phyloP scores from a whole-genome alignment of 1,140 invertebrate genomes.

The Lycorma delicatula region DNA sequence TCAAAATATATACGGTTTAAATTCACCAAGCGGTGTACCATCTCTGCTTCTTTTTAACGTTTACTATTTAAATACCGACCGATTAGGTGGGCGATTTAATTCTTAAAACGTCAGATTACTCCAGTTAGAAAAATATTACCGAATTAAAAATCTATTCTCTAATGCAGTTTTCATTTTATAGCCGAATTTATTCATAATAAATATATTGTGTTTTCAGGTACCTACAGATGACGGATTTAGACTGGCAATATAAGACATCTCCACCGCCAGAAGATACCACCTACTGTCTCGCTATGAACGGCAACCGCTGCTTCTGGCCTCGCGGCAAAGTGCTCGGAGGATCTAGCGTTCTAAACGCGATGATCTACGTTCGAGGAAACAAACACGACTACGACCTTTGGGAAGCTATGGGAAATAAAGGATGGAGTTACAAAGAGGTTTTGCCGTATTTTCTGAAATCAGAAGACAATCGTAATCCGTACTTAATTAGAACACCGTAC shows the following conservation, averaged over 20 bases:
- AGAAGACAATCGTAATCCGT: slow-evolving; percentile 78
- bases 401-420: slow-evolving; percentile 73
- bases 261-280: slow-evolving; percentile 52
- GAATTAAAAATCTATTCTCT: not conserved
- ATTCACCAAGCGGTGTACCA: too few species aligned
- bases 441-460: slow-evolving; percentile 83
- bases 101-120: not conserved
- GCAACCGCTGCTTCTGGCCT: slow-evolving; percentile 79
- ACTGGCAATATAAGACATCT: slow-evolving; percentile 89
- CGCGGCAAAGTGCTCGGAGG: slow-evolving; percentile 86
- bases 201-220: slow-evolving; percentile 37
- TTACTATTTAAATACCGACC: not conserved
- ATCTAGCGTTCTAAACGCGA: slow-evolving; percentile 87
- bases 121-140: not conserved
- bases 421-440: slow-evolving; percentile 84
- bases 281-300: slow-evolving; percentile 74
- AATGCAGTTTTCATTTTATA: not conserved
- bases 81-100: not conserved
- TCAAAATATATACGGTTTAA: too few species aligned
- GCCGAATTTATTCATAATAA: not conserved
- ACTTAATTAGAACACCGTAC: slow-evolving; percentile 60
- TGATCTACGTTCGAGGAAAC: slow-evolving; percentile 92
- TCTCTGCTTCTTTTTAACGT: not conserved
- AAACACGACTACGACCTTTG: slow-evolving; percentile 85
- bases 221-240: slow-evolving; percentile 67